Percentiles rank a stretch among this genome's conserved stretches.
Conservation (phyloP, 1,140 invertebrate genomes). For the Spodoptera litura region DNA sequence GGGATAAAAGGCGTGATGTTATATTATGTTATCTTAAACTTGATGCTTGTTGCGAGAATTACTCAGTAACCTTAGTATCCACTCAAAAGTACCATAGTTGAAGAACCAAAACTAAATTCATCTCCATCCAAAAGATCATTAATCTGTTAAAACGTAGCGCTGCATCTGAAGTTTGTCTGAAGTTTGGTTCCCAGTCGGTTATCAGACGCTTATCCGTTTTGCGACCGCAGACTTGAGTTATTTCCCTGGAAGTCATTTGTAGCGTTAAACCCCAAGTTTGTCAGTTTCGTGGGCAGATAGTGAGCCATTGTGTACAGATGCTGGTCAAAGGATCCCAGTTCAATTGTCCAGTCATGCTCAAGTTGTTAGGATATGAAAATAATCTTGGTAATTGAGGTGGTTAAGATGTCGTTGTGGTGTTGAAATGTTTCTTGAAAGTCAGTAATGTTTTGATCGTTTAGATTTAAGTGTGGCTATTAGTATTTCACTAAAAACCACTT, state of each 20-base stretch:
- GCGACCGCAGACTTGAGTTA: constrained; percentile 33
- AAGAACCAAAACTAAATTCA: background rate
- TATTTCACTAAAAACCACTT: no score
- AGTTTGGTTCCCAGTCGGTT: constrained; percentile 14
- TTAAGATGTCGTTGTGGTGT: background rate
- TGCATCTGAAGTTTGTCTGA: constrained; percentile 24
- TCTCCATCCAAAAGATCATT: constrained; percentile 13
- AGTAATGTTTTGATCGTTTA: no score
- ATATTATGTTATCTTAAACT: no score
- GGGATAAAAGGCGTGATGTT: no score
- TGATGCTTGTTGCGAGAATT: no score
- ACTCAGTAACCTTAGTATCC: no score
- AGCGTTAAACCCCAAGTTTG: constrained; percentile 26
- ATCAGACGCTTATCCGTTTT: constrained; percentile 35
- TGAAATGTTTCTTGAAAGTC: no score
- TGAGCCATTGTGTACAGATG: constrained; percentile 19
- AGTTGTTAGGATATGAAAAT: background rate
- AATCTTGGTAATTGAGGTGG: background rate
- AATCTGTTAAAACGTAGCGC: background rate
- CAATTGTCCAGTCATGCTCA: background rate
- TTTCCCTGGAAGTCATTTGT: constrained; percentile 24
- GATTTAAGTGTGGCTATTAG: no score
- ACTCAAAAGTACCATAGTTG: background rate
- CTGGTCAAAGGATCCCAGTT: background rate
- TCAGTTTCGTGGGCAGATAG: constrained; percentile 22